These are phyloP conservation scores for Crepidodera aurea DNA, from an alignment of 2,888 invertebrate species.

Conservation along the genomic window DNA sequence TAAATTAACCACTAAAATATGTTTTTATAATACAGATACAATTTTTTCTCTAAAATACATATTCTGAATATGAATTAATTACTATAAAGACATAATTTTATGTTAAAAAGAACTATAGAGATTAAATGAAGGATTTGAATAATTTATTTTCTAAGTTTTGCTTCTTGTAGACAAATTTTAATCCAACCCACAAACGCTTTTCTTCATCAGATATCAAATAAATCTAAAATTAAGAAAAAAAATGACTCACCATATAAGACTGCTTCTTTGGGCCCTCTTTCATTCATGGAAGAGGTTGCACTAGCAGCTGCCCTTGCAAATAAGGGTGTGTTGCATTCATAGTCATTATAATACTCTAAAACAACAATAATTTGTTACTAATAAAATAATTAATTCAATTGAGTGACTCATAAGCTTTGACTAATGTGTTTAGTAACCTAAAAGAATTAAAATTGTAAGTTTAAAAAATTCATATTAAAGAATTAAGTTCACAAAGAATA, in stretches of 20 bases:
- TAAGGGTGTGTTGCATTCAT: constrained; percentile 84
- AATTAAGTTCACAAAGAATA: too few relatives aligned
- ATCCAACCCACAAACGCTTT: not conserved
- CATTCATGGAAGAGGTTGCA: constrained; percentile 82
- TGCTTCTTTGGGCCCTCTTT: constrained; percentile 87
- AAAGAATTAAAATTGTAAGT: not conserved
- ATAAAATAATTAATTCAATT: constrained; percentile 18
- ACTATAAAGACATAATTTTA: too few relatives aligned
- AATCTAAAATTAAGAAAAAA: constrained; percentile 5
- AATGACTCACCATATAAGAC: constrained; percentile 80
- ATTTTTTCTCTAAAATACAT: too few relatives aligned
- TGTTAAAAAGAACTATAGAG: too few relatives aligned
- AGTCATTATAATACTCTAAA: constrained; percentile 67
- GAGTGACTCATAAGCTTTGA: constrained; percentile 21
- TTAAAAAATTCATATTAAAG: too few relatives aligned
- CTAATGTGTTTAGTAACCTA: not conserved
- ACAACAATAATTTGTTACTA: constrained; percentile 11
- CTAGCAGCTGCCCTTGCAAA: constrained; percentile 76
- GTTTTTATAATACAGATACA: too few relatives aligned
- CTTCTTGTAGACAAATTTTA: too few relatives aligned
- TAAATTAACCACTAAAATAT: too few relatives aligned
- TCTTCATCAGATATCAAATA: not conserved
- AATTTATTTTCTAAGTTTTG: too few relatives aligned
- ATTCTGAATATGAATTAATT: too few relatives aligned
- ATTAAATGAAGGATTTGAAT: too few relatives aligned